These are phyloP conservation scores for Excalfactoria chinensis DNA, from an alignment of 2,113 vertebrate species.

Conservation along the genomic window DNA sequence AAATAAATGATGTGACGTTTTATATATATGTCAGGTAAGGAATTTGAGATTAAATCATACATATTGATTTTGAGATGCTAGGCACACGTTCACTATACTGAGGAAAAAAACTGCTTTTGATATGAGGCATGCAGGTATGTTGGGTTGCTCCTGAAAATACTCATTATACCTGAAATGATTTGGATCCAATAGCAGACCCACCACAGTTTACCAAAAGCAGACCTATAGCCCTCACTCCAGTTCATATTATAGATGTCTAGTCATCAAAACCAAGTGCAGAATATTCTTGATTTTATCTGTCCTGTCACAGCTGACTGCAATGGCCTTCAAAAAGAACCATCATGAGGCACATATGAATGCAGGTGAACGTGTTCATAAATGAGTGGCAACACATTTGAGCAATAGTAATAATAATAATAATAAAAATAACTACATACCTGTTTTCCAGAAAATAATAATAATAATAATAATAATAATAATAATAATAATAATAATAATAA, in stretches of 20 bases:
- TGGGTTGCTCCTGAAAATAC: not conserved
- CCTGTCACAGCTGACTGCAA: not conserved
- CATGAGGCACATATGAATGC: not conserved
- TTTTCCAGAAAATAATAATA: not conserved
- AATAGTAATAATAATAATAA: not conserved
- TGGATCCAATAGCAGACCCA: not conserved
- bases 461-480: too few species aligned
- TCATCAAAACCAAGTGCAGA: not conserved
- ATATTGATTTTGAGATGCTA: slow-evolving; percentile 23
- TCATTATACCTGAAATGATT: not conserved
- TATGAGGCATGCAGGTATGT: not conserved
- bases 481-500: too few species aligned
- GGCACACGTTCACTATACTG: not conserved
- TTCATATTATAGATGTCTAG: not conserved
- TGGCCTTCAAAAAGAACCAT: not conserved
- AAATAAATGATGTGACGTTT: slow-evolving; percentile 51
- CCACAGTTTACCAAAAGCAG: not conserved
- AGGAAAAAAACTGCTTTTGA: not conserved
- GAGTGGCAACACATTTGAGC: not conserved
- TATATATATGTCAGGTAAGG: slow-evolving; percentile 26
- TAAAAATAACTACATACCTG: not conserved
- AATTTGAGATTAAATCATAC: slow-evolving; percentile 33
- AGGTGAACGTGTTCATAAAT: not conserved
- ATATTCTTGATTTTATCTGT: not conserved
- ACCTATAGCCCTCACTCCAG: not conserved